phyloP scores from a whole-genome alignment of 2,888 invertebrate species.

The Acleris sparsana region DNA sequence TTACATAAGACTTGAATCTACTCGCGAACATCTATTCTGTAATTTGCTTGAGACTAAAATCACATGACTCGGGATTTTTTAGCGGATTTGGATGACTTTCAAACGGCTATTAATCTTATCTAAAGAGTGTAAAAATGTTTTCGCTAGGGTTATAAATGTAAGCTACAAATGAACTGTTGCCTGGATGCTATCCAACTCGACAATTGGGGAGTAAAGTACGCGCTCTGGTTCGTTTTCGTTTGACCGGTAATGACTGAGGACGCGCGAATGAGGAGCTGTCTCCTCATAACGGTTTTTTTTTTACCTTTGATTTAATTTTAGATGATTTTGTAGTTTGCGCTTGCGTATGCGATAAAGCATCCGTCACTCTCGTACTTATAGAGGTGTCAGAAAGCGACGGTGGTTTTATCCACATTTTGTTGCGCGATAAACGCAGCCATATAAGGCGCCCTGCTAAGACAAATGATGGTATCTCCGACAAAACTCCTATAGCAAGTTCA shows the following conservation, averaged over 20 bases:
- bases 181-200: slow-evolving; percentile 47
- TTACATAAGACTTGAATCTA: neutral
- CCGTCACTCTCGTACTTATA: no score
- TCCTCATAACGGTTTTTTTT: slow-evolving; percentile 38
- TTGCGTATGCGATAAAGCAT: no score
- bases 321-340: neutral
- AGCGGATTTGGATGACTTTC: slow-evolving; percentile 28
- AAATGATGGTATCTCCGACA: no score
- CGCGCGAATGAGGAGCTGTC: slow-evolving; percentile 46
- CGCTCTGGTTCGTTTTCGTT: slow-evolving; percentile 39
- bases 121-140: slow-evolving; percentile 17
- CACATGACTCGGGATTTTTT: slow-evolving; percentile 50
- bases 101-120: slow-evolving; percentile 33
- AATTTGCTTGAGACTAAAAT: slow-evolving; percentile 40
- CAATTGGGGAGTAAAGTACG: slow-evolving; percentile 36
- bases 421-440: no score
- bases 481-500: no score
- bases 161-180: slow-evolving; percentile 32
- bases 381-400: no score
- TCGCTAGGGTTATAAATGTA: slow-evolving; percentile 17
- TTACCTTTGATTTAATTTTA: slow-evolving; percentile 1
- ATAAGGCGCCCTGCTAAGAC: no score
- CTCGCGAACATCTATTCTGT: neutral
- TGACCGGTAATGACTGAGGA: slow-evolving; percentile 45
- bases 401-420: no score